Base-by-base conservation (phyloP, 2,113 vertebrate species). In the Chloebia gouldiae region DNA sequence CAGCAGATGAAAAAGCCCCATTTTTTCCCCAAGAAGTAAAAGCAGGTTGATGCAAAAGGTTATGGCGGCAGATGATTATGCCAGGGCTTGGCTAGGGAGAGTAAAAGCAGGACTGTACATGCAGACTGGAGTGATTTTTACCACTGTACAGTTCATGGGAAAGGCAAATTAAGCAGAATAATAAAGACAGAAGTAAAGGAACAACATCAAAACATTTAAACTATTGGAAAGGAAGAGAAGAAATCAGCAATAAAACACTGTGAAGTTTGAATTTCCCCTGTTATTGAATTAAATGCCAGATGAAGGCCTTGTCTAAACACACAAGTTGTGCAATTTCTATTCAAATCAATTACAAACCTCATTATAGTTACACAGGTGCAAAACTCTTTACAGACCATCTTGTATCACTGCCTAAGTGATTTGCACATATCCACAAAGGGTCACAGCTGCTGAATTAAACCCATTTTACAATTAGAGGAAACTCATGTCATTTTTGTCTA, bases 311-410 rank as follows among this genome's bases (percentile, higher is more conserved):
- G 49, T 57, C 89, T 75, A 92, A 93, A 93, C 31, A 84, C 44
- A 78, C 21, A 9, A 89, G 44, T 79, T 91, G 53, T 4, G 2
- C n/a, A 45, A 80, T 78, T 92, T 85, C 65, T 47, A 80, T 65
- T 79, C 49, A 91, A 87, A 82, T 81, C 31, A 89, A 72, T 95
- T 92, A 40, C 42, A 91, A 95, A 85, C 20, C 31, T 89, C 70
- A 69, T 71, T 84, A 71, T 16, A 60, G 42, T 54, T 69, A 51
- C 66, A 89, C 77, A 89, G 70, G 73, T 92, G 78, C 63, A 91
- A 76, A 95, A 33, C 45, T 86, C 64, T 82, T 72, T 47, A 27
- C 50, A 92, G 72, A 87, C 25, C 70, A 77, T 65, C 28, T 80
- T 73, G 23, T 37, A 65, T 50, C 37, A 57, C 27, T 66, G 28